These are phyloP conservation scores for Phrynosoma blainvillii DNA, from an alignment of 2,113 vertebrate genomes.

Conservation along the genomic window DNA sequence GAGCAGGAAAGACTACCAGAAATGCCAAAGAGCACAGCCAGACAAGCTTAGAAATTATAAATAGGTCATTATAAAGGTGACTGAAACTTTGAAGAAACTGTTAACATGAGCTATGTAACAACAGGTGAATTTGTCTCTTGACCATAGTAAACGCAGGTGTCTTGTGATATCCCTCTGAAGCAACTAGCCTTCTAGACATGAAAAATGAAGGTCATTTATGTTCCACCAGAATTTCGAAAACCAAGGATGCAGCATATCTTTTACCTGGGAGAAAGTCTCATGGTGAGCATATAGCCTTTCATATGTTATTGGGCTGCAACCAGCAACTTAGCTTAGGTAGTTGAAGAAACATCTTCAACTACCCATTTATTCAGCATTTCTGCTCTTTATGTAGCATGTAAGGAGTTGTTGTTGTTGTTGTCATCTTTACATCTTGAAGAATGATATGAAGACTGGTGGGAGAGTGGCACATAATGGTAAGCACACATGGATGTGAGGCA, in stretches of 20 bases:
- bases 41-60: background rate
- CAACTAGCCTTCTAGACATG: background rate
- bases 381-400: too few species aligned
- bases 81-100: background rate
- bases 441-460: too few species aligned
- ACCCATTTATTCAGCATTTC: too few species aligned
- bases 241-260: background rate
- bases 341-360: too few species aligned
- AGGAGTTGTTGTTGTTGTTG: too few species aligned
- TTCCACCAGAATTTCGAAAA: background rate
- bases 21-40: background rate
- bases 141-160: background rate
- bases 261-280: background rate
- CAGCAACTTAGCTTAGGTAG: too few species aligned
- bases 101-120: slow-evolving; percentile 16
- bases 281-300: too few species aligned
- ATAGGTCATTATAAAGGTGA: background rate
- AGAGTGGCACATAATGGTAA: too few species aligned
- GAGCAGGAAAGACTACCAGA: background rate
- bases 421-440: too few species aligned
- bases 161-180: background rate
- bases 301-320: too few species aligned
- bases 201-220: background rate
- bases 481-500: too few species aligned
- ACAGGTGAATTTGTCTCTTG: background rate